Percentiles rank a stretch among this genome's conserved stretches.
Conservation (phyloP, 2,888 invertebrate genomes). For the Vannuccia rotundouncinata region DNA sequence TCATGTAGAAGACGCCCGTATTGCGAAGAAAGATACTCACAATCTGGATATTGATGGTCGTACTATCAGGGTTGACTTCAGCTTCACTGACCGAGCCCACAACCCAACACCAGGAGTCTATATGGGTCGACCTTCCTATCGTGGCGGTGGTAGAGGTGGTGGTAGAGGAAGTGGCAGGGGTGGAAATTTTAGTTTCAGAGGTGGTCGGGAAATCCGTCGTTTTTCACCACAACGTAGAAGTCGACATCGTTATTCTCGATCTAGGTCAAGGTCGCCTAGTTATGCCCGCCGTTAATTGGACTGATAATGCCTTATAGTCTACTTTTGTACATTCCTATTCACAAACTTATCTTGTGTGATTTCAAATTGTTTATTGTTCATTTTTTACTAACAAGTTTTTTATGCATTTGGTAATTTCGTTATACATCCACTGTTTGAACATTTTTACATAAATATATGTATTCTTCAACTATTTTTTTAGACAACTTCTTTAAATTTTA, state of each 20-base stretch:
- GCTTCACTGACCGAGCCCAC: constrained; percentile 88
- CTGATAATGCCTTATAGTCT: too few relatives aligned
- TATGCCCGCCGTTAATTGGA: not conserved
- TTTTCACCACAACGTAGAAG: not conserved
- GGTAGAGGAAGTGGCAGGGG: not conserved
- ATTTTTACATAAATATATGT: too few relatives aligned
- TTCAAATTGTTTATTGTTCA: too few relatives aligned
- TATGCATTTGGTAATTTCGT: too few relatives aligned
- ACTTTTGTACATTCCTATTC: too few relatives aligned
- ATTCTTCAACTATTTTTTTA: too few relatives aligned
- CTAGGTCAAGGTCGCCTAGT: not conserved
- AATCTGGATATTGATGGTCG: constrained; percentile 90
- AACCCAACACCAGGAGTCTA: constrained; percentile 95
- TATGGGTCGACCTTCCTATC: constrained; percentile 67
- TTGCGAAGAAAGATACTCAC: constrained; percentile 84
- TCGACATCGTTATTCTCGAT: not conserved
- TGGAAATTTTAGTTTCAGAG: not conserved
- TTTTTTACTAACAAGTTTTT: too few relatives aligned
- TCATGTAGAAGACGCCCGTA: constrained; percentile 77
- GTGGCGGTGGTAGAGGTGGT: not conserved
- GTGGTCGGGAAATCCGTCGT: not conserved
- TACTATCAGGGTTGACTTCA: constrained; percentile 85
- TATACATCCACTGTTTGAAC: too few relatives aligned
- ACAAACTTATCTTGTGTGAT: too few relatives aligned
- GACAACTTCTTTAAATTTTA: too few relatives aligned